Percentiles rank a stretch among this genome's conserved stretches.
phyloP scores from a whole-genome alignment of 1,140 invertebrate genomes.

The Hycleus cichorii region DNA sequence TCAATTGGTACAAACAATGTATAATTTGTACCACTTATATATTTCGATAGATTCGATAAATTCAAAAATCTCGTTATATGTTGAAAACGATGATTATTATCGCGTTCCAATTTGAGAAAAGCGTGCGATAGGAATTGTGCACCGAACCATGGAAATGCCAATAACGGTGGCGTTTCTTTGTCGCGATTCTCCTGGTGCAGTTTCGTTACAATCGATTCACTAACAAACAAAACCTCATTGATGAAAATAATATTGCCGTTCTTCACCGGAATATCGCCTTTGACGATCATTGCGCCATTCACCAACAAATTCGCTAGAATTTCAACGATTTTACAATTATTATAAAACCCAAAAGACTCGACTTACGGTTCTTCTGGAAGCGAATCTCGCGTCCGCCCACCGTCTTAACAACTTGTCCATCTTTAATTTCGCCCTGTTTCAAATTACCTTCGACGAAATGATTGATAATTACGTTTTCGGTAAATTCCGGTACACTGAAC shows the following conservation, averaged over 20 bases:
- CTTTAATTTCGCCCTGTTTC: conserved; percentile 47
- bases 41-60: conserved; percentile 50
- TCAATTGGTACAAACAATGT: conserved; percentile 57
- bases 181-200: conserved; percentile 53
- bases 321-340: no score
- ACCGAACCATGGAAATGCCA: conserved; percentile 56
- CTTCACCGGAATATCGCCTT: conserved; percentile 50
- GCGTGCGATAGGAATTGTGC: conserved; percentile 56
- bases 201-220: conserved; percentile 50
- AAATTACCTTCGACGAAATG: conserved; percentile 54
- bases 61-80: conserved; percentile 53
- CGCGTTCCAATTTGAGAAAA: conserved; percentile 50
- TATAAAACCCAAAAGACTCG: not conserved
- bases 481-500: conserved; percentile 58
- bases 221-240: conserved; percentile 53
- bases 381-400: conserved; percentile 49
- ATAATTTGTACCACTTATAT: conserved; percentile 52
- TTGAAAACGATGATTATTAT: conserved; percentile 43
- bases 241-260: conserved; percentile 56
- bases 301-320: conserved; percentile 44
- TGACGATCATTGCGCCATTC: conserved; percentile 51
- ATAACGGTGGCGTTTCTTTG: conserved; percentile 55
- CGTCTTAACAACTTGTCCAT: conserved; percentile 47
- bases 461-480: conserved; percentile 52
- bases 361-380: conserved; percentile 50